A percentile compares a stretch with the other conserved stretches of the same genome.
These are phyloP conservation scores for Epizoanthus scotinus DNA, from an alignment of 92 coral and sea anemone genomes.

Conservation along the genomic window DNA sequence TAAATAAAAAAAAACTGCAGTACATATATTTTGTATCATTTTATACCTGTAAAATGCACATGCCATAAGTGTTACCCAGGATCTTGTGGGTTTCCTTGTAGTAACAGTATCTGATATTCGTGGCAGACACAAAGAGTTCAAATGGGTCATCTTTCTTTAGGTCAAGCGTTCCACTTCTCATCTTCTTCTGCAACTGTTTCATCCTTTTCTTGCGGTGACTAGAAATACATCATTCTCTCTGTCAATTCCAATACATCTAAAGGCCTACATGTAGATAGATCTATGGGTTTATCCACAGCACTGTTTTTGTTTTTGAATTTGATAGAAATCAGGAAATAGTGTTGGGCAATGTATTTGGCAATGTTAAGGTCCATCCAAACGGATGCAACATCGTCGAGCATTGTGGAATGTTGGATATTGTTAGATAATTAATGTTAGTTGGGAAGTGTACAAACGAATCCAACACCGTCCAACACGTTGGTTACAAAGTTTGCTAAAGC, in stretches of 20 bases:
- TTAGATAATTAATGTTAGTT: no score
- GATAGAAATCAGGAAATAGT: no score
- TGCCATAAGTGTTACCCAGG: constrained; percentile 97
- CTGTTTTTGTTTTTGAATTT: no score
- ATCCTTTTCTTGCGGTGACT: constrained; percentile 97
- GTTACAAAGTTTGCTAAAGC: no score
- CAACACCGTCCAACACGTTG: no score
- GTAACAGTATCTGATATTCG: constrained; percentile 95
- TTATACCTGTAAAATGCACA: constrained; percentile 90
- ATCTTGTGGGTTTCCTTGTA: constrained; percentile 97
- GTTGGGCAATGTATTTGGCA: no score
- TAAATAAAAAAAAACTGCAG: neutral
- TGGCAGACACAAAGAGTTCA: constrained; percentile 91
- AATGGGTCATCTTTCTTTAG: constrained; percentile 93
- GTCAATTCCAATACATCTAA: neutral
- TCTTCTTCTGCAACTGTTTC: constrained; percentile 95
- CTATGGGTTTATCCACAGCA: no score
- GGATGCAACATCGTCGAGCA: no score
- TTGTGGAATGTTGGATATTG: no score
- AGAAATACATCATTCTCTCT: no score
- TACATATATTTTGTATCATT: neutral
- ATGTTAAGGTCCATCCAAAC: no score
- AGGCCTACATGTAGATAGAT: neutral
- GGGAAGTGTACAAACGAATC: no score
- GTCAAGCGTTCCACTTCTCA: constrained; percentile 94